These are phyloP conservation scores for Brachionus manjavacas DNA, from an alignment of 1,140 invertebrate species.

Conservation along the genomic window DNA sequence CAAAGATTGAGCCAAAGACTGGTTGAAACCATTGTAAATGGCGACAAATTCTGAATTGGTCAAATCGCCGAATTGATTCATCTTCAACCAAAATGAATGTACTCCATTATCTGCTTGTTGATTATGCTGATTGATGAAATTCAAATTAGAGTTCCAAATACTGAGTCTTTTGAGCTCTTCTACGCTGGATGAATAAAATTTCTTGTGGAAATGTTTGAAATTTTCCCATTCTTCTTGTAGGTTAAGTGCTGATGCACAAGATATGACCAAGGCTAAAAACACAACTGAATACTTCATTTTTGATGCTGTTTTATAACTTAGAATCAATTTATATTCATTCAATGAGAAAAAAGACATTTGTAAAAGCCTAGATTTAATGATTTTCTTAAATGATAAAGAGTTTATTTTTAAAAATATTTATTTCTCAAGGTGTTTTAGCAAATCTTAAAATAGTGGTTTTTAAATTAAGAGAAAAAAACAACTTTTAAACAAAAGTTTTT, in stretches of 20 bases:
- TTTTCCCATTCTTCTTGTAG: background rate
- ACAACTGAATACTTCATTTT: constrained; percentile 15
- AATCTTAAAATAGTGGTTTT: constrained; percentile 2
- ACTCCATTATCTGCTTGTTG: constrained; percentile 45
- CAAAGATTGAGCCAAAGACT: background rate
- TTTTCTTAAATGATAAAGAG: background rate
- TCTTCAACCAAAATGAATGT: constrained; percentile 49
- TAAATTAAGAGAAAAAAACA: background rate
- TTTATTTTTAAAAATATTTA: constrained; percentile 22
- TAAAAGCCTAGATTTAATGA: background rate
- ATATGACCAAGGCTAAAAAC: background rate
- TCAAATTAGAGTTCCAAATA: constrained; percentile 46
- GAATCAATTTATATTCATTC: background rate
- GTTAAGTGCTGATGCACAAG: background rate
- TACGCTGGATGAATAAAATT: background rate
- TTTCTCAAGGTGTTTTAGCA: constrained; percentile 22
- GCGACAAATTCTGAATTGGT: constrained; percentile 37
- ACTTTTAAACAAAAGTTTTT: background rate
- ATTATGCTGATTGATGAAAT: constrained; percentile 50
- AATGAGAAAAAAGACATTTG: constrained; percentile 18
- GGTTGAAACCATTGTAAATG: constrained; percentile 10
- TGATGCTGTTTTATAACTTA: background rate
- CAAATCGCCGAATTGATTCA: constrained; percentile 52
- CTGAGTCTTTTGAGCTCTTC: constrained; percentile 11
- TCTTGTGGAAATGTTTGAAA: background rate